These are phyloP conservation scores for Cryptosula pallasiana DNA, from an alignment of 2,888 invertebrate species.

Conservation along the genomic window DNA sequence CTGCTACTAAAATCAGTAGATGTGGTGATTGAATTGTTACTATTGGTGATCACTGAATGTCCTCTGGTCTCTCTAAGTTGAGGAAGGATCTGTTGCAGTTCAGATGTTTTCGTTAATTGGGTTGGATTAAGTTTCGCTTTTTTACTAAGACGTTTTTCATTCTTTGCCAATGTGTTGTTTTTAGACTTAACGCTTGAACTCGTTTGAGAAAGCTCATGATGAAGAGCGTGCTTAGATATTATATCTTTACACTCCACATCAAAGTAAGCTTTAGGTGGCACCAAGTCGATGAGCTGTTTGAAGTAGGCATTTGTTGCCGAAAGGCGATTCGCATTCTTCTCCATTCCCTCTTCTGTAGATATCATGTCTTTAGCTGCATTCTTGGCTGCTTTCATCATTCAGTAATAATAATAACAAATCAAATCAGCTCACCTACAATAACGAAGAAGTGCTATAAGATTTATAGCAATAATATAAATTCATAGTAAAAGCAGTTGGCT, in stretches of 20 bases:
- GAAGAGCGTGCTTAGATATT: slow-evolving; percentile 11
- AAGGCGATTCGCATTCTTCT: background rate
- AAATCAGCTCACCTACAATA: too few species aligned
- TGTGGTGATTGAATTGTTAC: background rate
- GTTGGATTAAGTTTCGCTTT: slow-evolving; percentile 9
- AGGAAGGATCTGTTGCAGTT: background rate
- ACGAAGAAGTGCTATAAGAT: too few species aligned
- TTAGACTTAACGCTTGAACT: slow-evolving; percentile 6
- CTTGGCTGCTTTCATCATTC: too few species aligned
- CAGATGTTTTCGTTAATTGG: background rate
- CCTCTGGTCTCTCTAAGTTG: background rate
- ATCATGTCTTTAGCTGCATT: too few species aligned
- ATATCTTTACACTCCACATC: slow-evolving; percentile 30
- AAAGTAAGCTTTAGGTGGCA: slow-evolving; percentile 31
- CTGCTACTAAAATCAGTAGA: background rate
- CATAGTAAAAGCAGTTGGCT: too few species aligned
- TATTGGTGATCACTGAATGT: background rate
- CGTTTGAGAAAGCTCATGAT: background rate
- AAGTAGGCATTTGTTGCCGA: slow-evolving; percentile 58
- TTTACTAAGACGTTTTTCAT: background rate
- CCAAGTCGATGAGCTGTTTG: slow-evolving; percentile 31
- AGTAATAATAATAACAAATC: too few species aligned
- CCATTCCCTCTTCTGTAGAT: too few species aligned
- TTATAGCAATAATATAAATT: too few species aligned
- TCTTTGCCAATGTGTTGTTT: slow-evolving; percentile 15